A percentile compares a stretch with the other conserved stretches of the same genome.
Evolutionary conservation across 2,888 invertebrate species (phyloP).

Genomic region (Invenusta paracnida): DNA sequence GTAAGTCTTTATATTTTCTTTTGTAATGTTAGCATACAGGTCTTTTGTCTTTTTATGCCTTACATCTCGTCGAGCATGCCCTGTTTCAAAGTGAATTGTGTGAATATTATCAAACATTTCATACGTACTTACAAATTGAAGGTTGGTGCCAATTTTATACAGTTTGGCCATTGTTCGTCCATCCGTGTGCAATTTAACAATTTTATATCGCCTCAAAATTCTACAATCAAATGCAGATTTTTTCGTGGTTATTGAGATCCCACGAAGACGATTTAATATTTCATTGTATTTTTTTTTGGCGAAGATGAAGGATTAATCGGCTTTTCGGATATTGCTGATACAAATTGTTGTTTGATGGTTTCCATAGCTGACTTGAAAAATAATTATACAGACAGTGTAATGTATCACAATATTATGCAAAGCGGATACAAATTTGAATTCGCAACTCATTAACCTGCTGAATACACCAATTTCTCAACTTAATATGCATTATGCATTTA

Average conservation of each 20-base stretch:
- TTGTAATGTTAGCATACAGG: background rate
- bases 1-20: background rate
- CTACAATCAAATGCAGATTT: background rate
- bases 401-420: background rate
- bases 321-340: background rate
- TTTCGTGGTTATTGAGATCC: background rate
- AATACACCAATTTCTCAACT: no score
- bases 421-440: background rate
- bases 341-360: background rate
- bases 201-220: background rate
- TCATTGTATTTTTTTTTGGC: background rate
- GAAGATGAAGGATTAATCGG: background rate
- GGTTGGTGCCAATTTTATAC: background rate
- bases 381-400: background rate
- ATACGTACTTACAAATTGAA: background rate
- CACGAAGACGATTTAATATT: no score
- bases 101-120: background rate
- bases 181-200: background rate
- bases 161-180: background rate
- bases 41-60: background rate
- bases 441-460: background rate
- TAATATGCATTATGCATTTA: no score
- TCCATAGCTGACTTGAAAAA: background rate
- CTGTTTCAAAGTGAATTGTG: background rate
- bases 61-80: background rate